Conservation (phyloP, 2,888 invertebrate genomes). For the Spilarctia lutea region DNA sequence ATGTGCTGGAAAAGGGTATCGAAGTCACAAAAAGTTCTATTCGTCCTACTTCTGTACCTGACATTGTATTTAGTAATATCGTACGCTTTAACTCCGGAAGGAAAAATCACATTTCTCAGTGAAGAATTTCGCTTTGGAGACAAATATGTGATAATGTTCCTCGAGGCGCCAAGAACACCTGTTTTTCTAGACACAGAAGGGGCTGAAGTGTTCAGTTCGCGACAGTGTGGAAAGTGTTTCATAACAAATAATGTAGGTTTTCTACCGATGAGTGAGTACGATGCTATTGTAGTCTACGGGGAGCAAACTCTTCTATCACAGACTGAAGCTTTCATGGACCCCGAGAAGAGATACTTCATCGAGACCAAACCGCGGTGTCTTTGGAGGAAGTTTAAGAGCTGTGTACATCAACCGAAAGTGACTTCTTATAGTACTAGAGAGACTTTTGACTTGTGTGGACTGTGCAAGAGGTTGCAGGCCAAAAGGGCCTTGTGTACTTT, state of each 20-base stretch:
- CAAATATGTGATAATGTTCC: slow-evolving; percentile 64
- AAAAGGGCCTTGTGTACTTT: neutral
- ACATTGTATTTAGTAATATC: slow-evolving; percentile 58
- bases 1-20: slow-evolving; percentile 68
- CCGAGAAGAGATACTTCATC: slow-evolving; percentile 60
- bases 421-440: slow-evolving; percentile 55
- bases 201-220: slow-evolving; percentile 58
- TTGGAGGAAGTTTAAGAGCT: slow-evolving; percentile 56
- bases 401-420: slow-evolving; percentile 58
- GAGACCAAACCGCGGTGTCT: slow-evolving; percentile 59
- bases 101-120: slow-evolving; percentile 58
- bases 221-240: slow-evolving; percentile 65
- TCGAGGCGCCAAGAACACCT: slow-evolving; percentile 55
- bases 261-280: slow-evolving; percentile 66
- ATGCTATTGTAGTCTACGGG: slow-evolving; percentile 63
- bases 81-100: slow-evolving; percentile 55
- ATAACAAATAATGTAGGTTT: slow-evolving; percentile 72
- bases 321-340: slow-evolving; percentile 58
- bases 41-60: slow-evolving; percentile 59
- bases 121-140: slow-evolving; percentile 64
- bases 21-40: slow-evolving; percentile 61
- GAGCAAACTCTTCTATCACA: slow-evolving; percentile 47
- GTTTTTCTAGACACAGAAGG: slow-evolving; percentile 63
- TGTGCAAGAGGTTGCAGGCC: slow-evolving; percentile 43
- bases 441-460: slow-evolving; percentile 54